Base-by-base conservation (phyloP, 1,140 invertebrate genomes). In the Aphis craccivora region DNA sequence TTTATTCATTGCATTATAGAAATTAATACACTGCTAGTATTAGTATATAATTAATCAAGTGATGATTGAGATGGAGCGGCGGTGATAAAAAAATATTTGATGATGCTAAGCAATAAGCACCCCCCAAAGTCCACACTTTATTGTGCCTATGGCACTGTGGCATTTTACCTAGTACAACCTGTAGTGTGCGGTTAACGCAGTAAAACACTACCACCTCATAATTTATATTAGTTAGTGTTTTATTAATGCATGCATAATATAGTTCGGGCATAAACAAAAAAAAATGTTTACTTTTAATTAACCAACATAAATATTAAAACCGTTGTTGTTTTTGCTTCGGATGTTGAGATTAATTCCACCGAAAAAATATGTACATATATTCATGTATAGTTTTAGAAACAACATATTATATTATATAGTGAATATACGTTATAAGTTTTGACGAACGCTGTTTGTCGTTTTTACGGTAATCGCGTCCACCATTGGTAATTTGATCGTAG, bases 231-330 rank as follows among this genome's bases (percentile, higher is more conserved):
- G 14, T 4, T 76, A 14, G 4, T 76, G 11, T 30, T n/a, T n/a
- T 76, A 76, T 76, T 76, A n/a, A 76, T 76, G 60, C 4, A 4
- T 76, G 30, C 30, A 76, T 76, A n/a, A 76, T n/a, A 76, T 9
- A 76, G 30, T 76, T 76, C 20, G 11, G 30, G 60, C 14, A 76
- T 76, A 76, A 76, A n/a, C 60, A 76, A 76, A 76, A 67, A 48
- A 48, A 76, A 86, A 86, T 86, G 43, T 86, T 86, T 86, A 86
- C 37, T 45, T 86, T 86, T 86, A 86, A 86, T 86, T 86, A 86
- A 30, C 30, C 25, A 45, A 30, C 30, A 86, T 86, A 45, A 86
- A 86, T 86, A 86, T 86, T 86, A 86, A 86, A 86, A 84, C 23
- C 23, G 43, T 86, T 48, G 43, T 86, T 86, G 40, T 45, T 45